Conservation (phyloP, 1,140 invertebrate species). For the Bombus superbus region DNA sequence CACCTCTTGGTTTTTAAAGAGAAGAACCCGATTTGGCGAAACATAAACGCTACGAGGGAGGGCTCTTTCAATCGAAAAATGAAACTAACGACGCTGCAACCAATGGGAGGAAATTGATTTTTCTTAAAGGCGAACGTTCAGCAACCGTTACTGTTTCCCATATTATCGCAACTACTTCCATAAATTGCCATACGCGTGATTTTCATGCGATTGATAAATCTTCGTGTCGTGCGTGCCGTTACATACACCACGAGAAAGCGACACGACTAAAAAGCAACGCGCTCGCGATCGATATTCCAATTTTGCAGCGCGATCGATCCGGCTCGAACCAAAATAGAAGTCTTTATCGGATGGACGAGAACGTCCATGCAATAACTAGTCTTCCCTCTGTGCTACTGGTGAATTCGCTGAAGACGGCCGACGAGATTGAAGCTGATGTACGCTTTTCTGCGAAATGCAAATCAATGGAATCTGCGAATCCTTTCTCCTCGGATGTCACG, state of each 20-base stretch:
- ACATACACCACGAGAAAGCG: background rate
- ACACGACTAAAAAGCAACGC: background rate
- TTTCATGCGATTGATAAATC: background rate
- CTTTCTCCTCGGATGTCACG: background rate
- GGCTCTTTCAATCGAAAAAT: background rate
- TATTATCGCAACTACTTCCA: background rate
- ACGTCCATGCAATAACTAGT: background rate
- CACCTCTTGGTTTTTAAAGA: background rate
- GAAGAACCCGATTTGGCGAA: background rate
- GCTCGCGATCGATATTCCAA: conserved; percentile 24
- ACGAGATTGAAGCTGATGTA: background rate
- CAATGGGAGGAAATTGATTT: conserved; percentile 12
- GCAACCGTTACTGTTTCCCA: background rate
- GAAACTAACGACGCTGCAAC: background rate
- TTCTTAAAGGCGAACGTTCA: conserved; percentile 13
- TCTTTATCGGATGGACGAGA: background rate
- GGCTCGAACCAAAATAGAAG: background rate
- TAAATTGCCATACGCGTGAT: conserved; percentile 8
- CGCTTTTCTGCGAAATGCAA: background rate
- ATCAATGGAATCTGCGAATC: background rate
- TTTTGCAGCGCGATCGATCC: conserved; percentile 23
- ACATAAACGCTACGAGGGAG: background rate
- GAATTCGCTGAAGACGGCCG: background rate
- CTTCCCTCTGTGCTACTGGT: too few relatives aligned
- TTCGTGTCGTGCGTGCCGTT: background rate